Percentiles rank a stretch among this genome's conserved stretches.
phyloP scores from a whole-genome alignment of 2,888 invertebrate species.

The Xestia c-nigrum region DNA sequence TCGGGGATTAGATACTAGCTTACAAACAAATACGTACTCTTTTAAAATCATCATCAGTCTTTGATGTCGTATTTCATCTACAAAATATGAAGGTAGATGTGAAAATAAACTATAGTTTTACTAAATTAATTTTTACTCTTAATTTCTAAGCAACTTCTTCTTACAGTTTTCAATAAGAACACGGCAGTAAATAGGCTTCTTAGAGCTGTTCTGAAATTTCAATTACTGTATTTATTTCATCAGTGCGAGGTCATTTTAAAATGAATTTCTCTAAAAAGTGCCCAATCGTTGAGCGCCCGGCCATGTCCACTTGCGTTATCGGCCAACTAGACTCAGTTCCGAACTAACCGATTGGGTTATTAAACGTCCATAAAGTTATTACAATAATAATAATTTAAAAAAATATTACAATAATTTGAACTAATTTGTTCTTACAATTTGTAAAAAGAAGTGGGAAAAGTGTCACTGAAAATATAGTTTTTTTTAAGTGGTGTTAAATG shows the following conservation, averaged over 20 bases:
- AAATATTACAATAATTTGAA: slow-evolving; percentile 4
- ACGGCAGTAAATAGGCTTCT: background rate
- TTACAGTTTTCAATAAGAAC: background rate
- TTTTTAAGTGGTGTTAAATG: background rate
- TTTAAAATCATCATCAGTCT: too few species aligned
- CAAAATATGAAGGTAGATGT: background rate
- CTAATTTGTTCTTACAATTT: background rate
- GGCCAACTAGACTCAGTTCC: slow-evolving; percentile 55
- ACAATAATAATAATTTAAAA: slow-evolving; percentile 1
- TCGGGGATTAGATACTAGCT: too few species aligned
- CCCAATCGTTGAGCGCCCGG: slow-evolving; percentile 71
- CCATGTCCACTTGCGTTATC: slow-evolving; percentile 75
- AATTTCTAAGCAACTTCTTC: background rate
- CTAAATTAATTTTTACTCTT: background rate
- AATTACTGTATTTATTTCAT: slow-evolving; percentile 37
- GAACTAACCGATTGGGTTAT: slow-evolving; percentile 56
- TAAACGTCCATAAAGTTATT: slow-evolving; percentile 51
- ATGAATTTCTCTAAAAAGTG: slow-evolving; percentile 46
- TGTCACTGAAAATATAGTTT: background rate
- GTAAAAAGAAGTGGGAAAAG: background rate
- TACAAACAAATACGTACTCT: too few species aligned
- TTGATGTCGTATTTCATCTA: background rate
- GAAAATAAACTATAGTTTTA: background rate
- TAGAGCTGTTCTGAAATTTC: slow-evolving; percentile 26
- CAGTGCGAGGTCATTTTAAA: slow-evolving; percentile 55